Percentiles rank a stretch among this genome's conserved stretches.
phyloP scores from a whole-genome alignment of 2,113 vertebrate species.

The Steatornis caripensis region DNA sequence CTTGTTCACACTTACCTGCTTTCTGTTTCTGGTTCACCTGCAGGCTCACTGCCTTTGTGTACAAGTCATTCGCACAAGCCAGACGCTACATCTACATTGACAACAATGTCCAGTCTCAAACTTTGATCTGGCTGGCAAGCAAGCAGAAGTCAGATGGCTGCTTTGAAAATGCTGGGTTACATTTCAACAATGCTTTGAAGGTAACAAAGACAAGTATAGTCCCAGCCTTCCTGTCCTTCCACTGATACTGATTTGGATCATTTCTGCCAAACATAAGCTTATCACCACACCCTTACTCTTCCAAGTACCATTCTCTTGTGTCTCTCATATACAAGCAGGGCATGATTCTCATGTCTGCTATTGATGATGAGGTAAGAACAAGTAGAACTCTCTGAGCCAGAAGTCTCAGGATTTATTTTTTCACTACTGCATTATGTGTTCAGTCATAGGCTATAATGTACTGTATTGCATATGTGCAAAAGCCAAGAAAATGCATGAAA shows the following conservation, averaged over 20 bases:
- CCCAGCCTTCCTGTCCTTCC: background rate
- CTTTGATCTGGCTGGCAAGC: slow-evolving; percentile 58
- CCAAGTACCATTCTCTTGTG: rapidly evolving
- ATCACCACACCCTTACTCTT: background rate
- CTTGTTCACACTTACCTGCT: background rate
- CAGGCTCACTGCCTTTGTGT: slow-evolving; percentile 67
- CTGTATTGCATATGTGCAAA: background rate
- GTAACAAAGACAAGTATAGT: slow-evolving; percentile 41
- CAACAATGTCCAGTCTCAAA: slow-evolving; percentile 29
- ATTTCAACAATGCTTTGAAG: slow-evolving; percentile 80
- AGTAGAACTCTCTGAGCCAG: background rate
- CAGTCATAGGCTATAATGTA: background rate
- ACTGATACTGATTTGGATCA: background rate
- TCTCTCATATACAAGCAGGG: background rate
- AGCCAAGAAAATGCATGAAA: background rate
- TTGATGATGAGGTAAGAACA: background rate
- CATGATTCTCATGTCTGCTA: background rate
- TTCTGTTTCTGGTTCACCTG: background rate
- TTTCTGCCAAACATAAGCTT: background rate
- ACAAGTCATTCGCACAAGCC: slow-evolving; percentile 56
- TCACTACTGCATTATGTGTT: background rate
- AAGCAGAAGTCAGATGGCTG: slow-evolving; percentile 75
- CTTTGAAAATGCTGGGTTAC: slow-evolving; percentile 73
- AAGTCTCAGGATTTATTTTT: background rate
- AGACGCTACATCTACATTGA: slow-evolving; percentile 59